phyloP scores from a whole-genome alignment of 2,797 vertebrate species.

The Scleropages formosus region DNA sequence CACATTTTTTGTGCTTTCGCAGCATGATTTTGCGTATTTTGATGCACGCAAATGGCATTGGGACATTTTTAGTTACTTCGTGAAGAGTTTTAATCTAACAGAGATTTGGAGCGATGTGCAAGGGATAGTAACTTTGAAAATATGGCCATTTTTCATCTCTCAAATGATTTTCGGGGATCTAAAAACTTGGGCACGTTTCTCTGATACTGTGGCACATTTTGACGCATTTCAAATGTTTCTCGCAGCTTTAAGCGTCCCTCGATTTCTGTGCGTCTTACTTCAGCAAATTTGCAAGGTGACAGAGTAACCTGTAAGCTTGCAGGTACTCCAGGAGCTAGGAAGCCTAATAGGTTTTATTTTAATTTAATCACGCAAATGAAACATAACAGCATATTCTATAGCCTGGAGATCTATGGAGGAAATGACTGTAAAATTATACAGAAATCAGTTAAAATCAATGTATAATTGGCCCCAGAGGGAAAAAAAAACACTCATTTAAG shows the following conservation, averaged over 20 bases:
- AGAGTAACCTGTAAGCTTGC: constrained; percentile 5
- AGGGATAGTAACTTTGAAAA: background rate
- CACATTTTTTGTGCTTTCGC: constrained; percentile 36
- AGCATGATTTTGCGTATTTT: constrained; percentile 25
- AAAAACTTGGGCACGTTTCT: background rate
- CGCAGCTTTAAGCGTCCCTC: background rate
- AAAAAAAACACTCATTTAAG: constrained; percentile 36
- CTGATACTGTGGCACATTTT: background rate
- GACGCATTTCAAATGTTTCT: too few relatives aligned
- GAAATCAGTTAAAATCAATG: constrained; percentile 38
- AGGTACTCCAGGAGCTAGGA: constrained; percentile 8
- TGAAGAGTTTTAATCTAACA: background rate
- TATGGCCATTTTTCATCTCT: background rate
- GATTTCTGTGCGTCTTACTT: too few relatives aligned
- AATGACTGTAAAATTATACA: constrained; percentile 8
- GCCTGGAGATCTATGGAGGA: background rate
- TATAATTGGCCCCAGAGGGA: constrained; percentile 61
- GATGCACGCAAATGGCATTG: constrained; percentile 30
- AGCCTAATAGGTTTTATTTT: background rate
- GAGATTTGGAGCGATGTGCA: background rate
- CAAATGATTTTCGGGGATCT: background rate
- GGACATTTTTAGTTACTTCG: constrained; percentile 25
- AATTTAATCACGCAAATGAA: background rate
- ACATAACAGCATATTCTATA: background rate
- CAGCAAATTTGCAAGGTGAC: too few relatives aligned